Percentiles rank a stretch among this genome's conserved stretches.
Conservation (phyloP, 2,797 vertebrate species). For the Agapornis canus region DNA sequence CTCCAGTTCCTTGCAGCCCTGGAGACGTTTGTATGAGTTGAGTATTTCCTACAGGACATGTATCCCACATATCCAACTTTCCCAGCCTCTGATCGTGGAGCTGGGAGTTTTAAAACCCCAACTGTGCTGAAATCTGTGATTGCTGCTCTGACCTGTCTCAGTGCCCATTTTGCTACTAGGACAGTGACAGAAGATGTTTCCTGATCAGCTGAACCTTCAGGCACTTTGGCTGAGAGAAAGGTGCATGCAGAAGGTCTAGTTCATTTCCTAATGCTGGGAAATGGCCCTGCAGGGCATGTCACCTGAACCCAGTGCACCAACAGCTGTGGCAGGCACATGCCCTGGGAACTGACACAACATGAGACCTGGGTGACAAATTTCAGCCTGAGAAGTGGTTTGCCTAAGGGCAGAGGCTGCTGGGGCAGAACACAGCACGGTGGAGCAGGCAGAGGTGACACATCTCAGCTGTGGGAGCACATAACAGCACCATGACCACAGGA, state of each 20-base stretch:
- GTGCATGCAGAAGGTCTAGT: not conserved
- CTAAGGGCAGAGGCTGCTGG: not conserved
- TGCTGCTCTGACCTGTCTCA: not conserved
- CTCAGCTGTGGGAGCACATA: not conserved
- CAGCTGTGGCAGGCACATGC: rapidly evolving
- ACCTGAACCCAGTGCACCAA: not conserved
- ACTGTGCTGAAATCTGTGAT: not conserved
- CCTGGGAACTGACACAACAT: not conserved
- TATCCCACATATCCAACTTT: rapidly evolving
- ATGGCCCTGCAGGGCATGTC: not conserved
- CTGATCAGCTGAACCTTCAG: not conserved
- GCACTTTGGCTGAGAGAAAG: not conserved
- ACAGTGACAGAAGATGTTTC: not conserved
- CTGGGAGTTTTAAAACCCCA: not conserved
- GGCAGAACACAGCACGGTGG: too few relatives aligned
- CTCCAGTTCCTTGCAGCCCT: not conserved
- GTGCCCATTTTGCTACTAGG: not conserved
- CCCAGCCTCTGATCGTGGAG: not conserved
- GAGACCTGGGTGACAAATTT: not conserved
- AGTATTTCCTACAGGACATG: not conserved
- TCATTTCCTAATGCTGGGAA: not conserved
- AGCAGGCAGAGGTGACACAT: not conserved
- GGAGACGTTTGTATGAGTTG: not conserved
- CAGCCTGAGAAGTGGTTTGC: not conserved
- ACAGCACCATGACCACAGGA: not conserved